These are phyloP conservation scores for Ichneumoninae sp. DNA, from an alignment of 2,888 invertebrate genomes.

Conservation along the genomic window DNA sequence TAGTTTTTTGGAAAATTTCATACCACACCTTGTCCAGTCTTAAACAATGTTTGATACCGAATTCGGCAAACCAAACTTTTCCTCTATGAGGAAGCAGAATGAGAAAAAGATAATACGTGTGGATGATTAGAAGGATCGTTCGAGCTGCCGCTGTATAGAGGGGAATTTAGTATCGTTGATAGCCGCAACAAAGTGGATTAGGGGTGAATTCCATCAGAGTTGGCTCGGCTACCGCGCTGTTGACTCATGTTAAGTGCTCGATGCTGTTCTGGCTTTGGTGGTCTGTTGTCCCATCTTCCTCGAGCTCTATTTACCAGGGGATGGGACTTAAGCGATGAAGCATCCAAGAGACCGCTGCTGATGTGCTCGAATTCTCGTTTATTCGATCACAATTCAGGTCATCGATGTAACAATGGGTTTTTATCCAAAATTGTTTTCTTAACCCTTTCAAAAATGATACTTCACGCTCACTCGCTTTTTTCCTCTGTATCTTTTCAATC, in stretches of 20 bases:
- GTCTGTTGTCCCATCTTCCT: conserved; percentile 9
- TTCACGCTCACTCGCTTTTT: neutral
- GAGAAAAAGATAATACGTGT: conserved; percentile 1
- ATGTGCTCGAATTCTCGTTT: neutral
- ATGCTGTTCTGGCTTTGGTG: conserved; percentile 58
- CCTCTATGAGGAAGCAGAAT: neutral
- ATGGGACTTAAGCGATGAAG: conserved; percentile 50
- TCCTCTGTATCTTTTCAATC: neutral
- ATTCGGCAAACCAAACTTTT: neutral
- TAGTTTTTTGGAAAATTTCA: neutral
- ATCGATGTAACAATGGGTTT: neutral
- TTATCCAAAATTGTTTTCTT: neutral
- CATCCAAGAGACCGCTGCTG: neutral
- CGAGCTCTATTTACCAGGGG: conserved; percentile 23
- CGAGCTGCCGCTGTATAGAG: neutral
- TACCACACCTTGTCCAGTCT: neutral
- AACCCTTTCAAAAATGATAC: neutral
- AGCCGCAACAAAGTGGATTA: conserved; percentile 64
- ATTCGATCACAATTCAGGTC: neutral
- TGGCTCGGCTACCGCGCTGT: conserved; percentile 41
- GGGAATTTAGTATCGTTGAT: conserved; percentile 57
- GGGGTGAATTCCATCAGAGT: conserved; percentile 60
- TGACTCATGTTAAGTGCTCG: conserved; percentile 62
- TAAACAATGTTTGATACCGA: neutral
- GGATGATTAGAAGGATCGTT: neutral